Evolutionary conservation across 2,113 vertebrate species (phyloP).

Genomic region (Istiophorus platypterus): DNA sequence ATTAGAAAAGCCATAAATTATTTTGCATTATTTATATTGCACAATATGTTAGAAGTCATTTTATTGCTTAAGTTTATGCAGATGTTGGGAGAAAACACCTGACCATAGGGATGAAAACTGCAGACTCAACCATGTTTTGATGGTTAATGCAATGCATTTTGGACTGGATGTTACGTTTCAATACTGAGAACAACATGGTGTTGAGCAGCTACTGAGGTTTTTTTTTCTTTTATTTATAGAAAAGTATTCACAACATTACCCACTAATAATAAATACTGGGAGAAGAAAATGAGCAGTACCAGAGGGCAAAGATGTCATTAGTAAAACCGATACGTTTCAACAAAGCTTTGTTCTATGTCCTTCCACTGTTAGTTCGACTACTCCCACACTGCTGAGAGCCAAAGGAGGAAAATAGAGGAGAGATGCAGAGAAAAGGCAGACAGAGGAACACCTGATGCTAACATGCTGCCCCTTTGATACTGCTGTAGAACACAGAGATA

Average conservation of each 20-base stretch:
- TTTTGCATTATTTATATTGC: not conserved
- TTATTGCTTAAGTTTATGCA: not conserved
- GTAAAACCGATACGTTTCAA: slow-evolving; percentile 37
- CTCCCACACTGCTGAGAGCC: slow-evolving; percentile 31
- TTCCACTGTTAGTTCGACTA: slow-evolving; percentile 13
- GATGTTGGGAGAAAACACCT: not conserved
- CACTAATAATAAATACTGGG: not conserved
- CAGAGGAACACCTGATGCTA: slow-evolving; percentile 44
- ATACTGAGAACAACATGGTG: not conserved
- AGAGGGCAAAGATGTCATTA: slow-evolving; percentile 33
- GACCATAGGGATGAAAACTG: no score
- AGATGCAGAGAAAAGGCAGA: not conserved
- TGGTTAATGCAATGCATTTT: not conserved
- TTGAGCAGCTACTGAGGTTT: not conserved
- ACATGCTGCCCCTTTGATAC: slow-evolving; percentile 13
- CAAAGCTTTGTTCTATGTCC: slow-evolving; percentile 33
- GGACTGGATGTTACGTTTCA: not conserved
- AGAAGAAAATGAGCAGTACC: not conserved
- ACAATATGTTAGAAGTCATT: not conserved
- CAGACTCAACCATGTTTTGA: not conserved
- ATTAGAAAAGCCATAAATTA: not conserved
- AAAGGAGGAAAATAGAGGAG: slow-evolving; percentile 13
- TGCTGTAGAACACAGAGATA: not conserved
- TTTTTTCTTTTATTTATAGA: not conserved
- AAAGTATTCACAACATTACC: not conserved